Evolutionary conservation across 2,888 invertebrate species (phyloP), one percentile per base, ranked within the genome.

Genomic region (Microchrysa polita): DNA sequence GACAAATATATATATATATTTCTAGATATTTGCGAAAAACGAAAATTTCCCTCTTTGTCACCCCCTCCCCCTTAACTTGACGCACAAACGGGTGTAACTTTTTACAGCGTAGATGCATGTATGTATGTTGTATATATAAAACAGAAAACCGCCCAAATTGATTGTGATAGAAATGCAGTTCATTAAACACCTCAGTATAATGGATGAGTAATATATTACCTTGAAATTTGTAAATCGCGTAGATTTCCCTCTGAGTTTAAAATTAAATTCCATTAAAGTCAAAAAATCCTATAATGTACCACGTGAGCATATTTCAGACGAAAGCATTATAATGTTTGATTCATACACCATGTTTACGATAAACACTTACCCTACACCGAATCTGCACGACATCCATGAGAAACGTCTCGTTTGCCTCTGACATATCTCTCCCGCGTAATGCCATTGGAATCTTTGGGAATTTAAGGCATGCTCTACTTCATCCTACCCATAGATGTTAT

Each of bases 231-330:
- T 65, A 48, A 65, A 65, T 48, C 48, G 20, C 16, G 22, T 48
- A 42, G 42, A 1, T 65, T 61, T 65, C 16, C 12, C 22, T 59
- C 73, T 71, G 75, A 75, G 72, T 57, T 57, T 67, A 60, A 75
- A 75, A 75, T 75, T 75, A 75, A 75, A 75, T 75, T 73, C 75
- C 73, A 67, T 63, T 60, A 65, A 71, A 73, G 73, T 72, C 65
- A 73, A 60, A 63, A 65, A 34, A 40, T 71, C 73, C 59, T 34
- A 69, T 18, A 57, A n/a, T 55, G 42, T 48, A 16, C 65, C 16
- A 69, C 57, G 57, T 18, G 65, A 61, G 75, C 75, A 71, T 27
- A 65, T 73, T 71, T 10, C 73, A 23, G 22, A 55, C 55, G 2
- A n/a, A 16, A 48, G 65, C 65, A 65, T 22, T 65, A 48, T 65